phyloP scores from a whole-genome alignment of 2,888 invertebrate genomes.

The Drosophila suboccidentalis region DNA sequence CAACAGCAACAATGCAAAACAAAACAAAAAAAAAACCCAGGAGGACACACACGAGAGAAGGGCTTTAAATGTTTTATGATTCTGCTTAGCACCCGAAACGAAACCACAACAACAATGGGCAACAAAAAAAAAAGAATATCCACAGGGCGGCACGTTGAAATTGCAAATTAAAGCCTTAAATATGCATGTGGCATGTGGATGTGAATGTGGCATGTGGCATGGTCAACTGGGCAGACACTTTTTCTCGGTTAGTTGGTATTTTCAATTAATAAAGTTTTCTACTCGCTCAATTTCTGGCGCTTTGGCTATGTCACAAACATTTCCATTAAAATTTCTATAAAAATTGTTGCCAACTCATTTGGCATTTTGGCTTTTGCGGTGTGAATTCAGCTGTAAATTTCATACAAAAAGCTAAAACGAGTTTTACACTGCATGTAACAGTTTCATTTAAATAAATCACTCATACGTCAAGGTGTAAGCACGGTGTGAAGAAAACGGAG shows the following conservation, averaged over 20 bases:
- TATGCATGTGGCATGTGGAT: slow-evolving; percentile 36
- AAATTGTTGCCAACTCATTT: slow-evolving; percentile 53
- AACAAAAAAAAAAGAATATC: slow-evolving; percentile 5
- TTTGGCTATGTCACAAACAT: slow-evolving; percentile 29
- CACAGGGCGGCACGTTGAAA: slow-evolving; percentile 25
- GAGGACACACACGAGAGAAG: slow-evolving; percentile 37
- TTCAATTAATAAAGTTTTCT: slow-evolving; percentile 50
- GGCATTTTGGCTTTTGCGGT: slow-evolving; percentile 22
- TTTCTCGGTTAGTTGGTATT: slow-evolving; percentile 22
- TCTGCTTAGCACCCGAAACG: slow-evolving; percentile 34
- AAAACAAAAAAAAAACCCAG: slow-evolving; percentile 11
- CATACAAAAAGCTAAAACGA: slow-evolving; percentile 25
- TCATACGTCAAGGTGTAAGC: slow-evolving; percentile 64
- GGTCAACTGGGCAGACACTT: slow-evolving; percentile 39
- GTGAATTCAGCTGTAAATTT: slow-evolving; percentile 35
- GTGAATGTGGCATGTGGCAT: slow-evolving; percentile 21
- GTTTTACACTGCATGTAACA: slow-evolving; percentile 45
- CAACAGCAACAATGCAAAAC: slow-evolving; percentile 1
- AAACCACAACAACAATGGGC: slow-evolving; percentile 3
- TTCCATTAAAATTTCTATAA: slow-evolving; percentile 30
- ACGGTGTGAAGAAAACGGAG: slow-evolving; percentile 5
- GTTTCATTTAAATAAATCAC: slow-evolving; percentile 77
- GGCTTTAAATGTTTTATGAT: slow-evolving; percentile 63
- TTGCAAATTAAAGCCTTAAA: slow-evolving; percentile 64
- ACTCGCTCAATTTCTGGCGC: slow-evolving; percentile 19